phyloP scores from a whole-genome alignment of 2,113 vertebrate genomes.

The Thermophis baileyi region DNA sequence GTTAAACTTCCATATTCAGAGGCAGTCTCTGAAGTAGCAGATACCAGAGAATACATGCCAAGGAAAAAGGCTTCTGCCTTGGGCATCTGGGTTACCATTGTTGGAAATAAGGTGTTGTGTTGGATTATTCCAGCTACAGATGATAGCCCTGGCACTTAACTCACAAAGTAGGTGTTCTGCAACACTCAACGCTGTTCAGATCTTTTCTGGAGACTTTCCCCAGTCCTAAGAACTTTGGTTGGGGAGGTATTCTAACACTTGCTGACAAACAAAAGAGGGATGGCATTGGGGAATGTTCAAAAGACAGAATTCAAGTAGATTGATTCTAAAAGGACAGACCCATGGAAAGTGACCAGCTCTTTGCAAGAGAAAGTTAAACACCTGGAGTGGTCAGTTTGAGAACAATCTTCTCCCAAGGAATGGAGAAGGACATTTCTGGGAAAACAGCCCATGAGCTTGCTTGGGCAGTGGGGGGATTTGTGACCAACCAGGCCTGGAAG shows the following conservation, averaged over 20 bases:
- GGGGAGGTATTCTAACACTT: neutral
- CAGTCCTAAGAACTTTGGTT: neutral
- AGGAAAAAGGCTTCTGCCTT: neutral
- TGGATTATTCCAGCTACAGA: neutral
- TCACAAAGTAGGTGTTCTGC: neutral
- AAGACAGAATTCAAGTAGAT: neutral
- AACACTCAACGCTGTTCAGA: neutral
- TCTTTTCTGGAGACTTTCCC: neutral
- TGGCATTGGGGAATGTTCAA: neutral
- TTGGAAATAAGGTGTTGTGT: neutral
- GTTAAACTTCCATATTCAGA: neutral
- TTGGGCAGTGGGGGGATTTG: neutral
- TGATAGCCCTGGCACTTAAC: neutral
- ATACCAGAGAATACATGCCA: neutral
- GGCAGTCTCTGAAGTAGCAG: neutral
- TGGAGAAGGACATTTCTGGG: neutral
- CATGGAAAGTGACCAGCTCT: neutral
- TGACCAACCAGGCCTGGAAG: neutral
- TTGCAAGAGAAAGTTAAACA: neutral
- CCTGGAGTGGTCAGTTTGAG: neutral
- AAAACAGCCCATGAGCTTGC: neutral
- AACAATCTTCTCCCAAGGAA: neutral
- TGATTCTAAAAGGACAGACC: neutral
- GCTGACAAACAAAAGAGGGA: neutral
- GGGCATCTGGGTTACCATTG: neutral